A percentile compares a stretch with the other conserved stretches of the same genome.
Evolutionary conservation across 2,888 invertebrate species (phyloP).

Genomic region (Cephus rjabovi): DNA sequence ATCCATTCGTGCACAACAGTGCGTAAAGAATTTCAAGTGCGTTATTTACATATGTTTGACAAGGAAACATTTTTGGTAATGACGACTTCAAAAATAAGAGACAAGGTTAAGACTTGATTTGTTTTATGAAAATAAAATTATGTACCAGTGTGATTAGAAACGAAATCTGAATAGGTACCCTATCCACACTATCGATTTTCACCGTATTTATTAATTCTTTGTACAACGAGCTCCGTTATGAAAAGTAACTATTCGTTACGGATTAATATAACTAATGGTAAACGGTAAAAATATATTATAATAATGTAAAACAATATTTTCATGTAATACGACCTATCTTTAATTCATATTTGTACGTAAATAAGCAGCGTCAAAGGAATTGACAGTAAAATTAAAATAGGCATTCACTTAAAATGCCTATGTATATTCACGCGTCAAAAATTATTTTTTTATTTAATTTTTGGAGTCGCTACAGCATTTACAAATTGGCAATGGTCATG

Average conservation of each 20-base stretch:
- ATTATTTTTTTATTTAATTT: constrained; percentile 19
- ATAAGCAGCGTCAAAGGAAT: constrained; percentile 44
- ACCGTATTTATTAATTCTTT: constrained; percentile 55
- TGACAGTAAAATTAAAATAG: constrained; percentile 17
- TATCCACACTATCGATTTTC: constrained; percentile 35
- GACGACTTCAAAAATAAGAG: not conserved
- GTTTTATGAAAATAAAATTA: constrained; percentile 10
- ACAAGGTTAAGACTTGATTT: not conserved
- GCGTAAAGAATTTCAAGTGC: not conserved
- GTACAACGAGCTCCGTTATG: constrained; percentile 52
- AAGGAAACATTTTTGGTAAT: not conserved
- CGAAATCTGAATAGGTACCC: constrained; percentile 45
- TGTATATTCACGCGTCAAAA: constrained; percentile 48
- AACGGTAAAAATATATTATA: constrained; percentile 52
- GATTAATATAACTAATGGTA: constrained; percentile 50
- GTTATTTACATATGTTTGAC: not conserved
- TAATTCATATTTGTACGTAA: constrained; percentile 39
- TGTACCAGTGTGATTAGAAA: not conserved
- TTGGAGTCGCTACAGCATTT: constrained; percentile 17
- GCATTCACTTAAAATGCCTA: constrained; percentile 30
- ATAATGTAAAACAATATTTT: constrained; percentile 41
- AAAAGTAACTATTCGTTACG: constrained; percentile 42
- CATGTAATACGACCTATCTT: not conserved
- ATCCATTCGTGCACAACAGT: not conserved
- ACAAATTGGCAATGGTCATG: constrained; percentile 26